Evolutionary conservation across 2,797 vertebrate genomes (phyloP), one percentile per base, ranked within the genome.

Genomic region (Mus minutoides): DNA sequence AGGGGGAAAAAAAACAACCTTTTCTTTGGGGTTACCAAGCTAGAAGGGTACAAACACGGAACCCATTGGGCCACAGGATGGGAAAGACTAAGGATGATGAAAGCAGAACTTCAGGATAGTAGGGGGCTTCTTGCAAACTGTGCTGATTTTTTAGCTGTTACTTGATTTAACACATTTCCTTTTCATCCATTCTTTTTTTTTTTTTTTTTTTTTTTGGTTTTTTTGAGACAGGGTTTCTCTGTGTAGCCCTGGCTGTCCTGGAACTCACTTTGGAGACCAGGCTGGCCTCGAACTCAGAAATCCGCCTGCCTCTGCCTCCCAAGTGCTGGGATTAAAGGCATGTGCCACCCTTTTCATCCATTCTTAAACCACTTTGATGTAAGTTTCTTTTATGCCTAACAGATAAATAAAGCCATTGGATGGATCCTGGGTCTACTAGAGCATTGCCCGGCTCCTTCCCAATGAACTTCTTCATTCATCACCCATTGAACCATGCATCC

Each of bases 351-450:
- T 77, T 86, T 62, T 19, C 16, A 75, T 90, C 62, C 9, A 2
- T 31, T 56, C 46, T 71, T 75, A 82, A 82, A 10, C 6, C 31
- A 73, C 24, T 88, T 90, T 76, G 49, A 85, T 88, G 83, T 77
- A 92, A 43, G 22, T 64, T 92, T 96, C 34, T 95, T 31, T 82
- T 73, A 75, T 40, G 49, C 16, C 56, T 75, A 94, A 8, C 2
- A 89, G 86, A 22, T 88, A 37, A 88, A 17, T 76, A 26, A 82
- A 67, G 12, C n/a, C 56, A 29, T 84, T 29, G 91, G 79, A 82
- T 4, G 80, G 24, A 83, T n/a, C 62, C 75, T 94, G 71, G 24
- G 12, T 87, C 58, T 95, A 13, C 6, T 88, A 31, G 34, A n/a
- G 83, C 46, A 85, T 76, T 56, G 37, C 21, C 62, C 34, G 29